Base-by-base conservation (phyloP, 2,113 vertebrate species). In the Pluvialis apricaria region DNA sequence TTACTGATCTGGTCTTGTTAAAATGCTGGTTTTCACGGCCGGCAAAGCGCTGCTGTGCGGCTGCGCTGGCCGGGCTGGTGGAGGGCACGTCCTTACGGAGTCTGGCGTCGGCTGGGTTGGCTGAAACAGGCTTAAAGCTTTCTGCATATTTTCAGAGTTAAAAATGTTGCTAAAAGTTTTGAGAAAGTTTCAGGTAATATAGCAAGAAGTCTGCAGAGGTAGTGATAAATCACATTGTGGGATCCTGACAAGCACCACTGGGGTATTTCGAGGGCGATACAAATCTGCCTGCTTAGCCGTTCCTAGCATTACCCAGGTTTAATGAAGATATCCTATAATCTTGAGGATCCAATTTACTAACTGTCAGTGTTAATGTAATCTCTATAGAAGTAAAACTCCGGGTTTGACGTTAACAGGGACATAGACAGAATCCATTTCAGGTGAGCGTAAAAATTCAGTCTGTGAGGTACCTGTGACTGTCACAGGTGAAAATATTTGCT, bases 401-500 rank as follows among this genome's bases (percentile, higher is more conserved):
- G 7, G 2, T 94, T 47, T 97, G 93, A 54, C 88, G 38, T 21
- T 83, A 77, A 42, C 69, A 3, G 2, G 58, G 71, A 65, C 70
- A 25, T 25, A 78, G 83, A 34, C 73, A 93, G 69, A 78, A 90
- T 66, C 60, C 57, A 82, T 85, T 90, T 70, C 70, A 71, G 81
- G 82, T 91, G 86, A 91, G 88, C 4, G 6, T 51, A 62, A 57
- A 38, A 66, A 49, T 44, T n/a, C 42, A 36, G 32, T 36, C 62
- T 25, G 47, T 10, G 60, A 89, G 90, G 55, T 60, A 82, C 77
- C 72, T 86, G 87, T 26, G 80, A 18, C 86, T 90, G 93, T 93
- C 89, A 88, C 86, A 79, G 92, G 76, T 95, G 93, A 92, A 64
- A 82, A 55, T 96, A 58, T 78, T 68, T 49, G 66, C 85, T 96